Evolutionary conservation across 2,113 vertebrate genomes (phyloP), one percentile per base, ranked within the genome.

Genomic region (Alligator mississippiensis): DNA sequence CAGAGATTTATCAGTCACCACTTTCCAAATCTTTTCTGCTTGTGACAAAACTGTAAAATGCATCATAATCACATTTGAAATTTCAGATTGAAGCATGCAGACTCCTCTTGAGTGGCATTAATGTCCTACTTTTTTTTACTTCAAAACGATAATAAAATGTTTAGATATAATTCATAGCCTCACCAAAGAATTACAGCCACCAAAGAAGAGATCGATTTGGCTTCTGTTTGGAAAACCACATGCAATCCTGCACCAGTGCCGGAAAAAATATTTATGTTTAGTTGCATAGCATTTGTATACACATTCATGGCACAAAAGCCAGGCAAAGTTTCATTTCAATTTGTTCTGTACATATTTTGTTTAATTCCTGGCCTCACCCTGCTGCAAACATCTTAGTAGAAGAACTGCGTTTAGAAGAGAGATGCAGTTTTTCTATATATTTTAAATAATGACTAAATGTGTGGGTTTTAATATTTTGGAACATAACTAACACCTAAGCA

Each of bases 201-300:
- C 30, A 79, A 79, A 61, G 17, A 76, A 17, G 27, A 63, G 1
- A 54, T 66, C 9, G 38, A 3, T 27, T 84, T 11, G 1, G 1
- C 30, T 1, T 18, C 13, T 58, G 30, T 63, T 70, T 57, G 12
- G 63, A 60, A 66, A 63, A 8, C 62, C n/a, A 58, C 27, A 30
- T 68, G 21, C 3, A 70, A 59, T 66, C n/a, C 2, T 70, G 17
- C 19, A 60, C 4, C 8, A 22, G 2, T 85, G 1, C 22, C 70
- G 22, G 2, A 1, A 0, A 0, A 60, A 0, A 10, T 3, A 2
- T 89, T 79, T 16, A 18, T 58, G 13, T 38, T 84, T 80, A 16
- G n/a, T 21, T 19, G 74, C 4, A 28, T 4, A 55, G 7, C 18
- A 47, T 5, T 77, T 38, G 19, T 27, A 24, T 6, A 16, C 61